Evolutionary conservation across 2,888 invertebrate species (phyloP).

Genomic region (Nymphalis c-album): DNA sequence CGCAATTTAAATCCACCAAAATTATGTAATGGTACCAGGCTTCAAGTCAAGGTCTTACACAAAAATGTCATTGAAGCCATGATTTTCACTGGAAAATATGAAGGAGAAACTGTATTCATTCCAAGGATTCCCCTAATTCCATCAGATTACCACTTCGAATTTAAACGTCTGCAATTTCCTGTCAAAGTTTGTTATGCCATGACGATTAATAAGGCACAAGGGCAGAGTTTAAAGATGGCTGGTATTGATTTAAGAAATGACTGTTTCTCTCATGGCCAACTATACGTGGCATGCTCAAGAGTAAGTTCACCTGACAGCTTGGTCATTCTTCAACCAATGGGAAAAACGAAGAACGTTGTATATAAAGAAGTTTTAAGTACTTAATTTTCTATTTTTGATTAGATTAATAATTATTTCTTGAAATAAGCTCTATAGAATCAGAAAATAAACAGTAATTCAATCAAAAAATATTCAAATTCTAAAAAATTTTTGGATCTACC

Average conservation of each 20-base stretch:
- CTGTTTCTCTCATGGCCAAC: slow-evolving; percentile 1
- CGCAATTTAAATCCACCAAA: slow-evolving; percentile 24
- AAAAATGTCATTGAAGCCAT: too few species aligned
- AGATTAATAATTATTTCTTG: too few species aligned
- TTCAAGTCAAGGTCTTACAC: too few species aligned
- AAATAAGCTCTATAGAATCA: too few species aligned
- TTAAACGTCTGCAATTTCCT: not conserved
- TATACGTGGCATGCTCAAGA: not conserved
- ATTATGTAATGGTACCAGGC: slow-evolving; percentile 31
- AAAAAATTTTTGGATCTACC: too few species aligned
- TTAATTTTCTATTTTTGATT: not conserved
- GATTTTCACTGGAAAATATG: too few species aligned
- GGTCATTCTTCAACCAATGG: not conserved
- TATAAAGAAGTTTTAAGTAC: not conserved
- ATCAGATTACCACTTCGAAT: not conserved
- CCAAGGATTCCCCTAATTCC: too few species aligned
- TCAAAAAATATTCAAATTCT: too few species aligned
- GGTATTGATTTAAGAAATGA: not conserved
- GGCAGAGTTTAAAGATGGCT: not conserved
- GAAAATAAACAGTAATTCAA: too few species aligned
- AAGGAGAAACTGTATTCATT: too few species aligned
- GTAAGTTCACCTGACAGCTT: not conserved
- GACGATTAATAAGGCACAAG: too few species aligned
- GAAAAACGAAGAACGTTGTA: not conserved
- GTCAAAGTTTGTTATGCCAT: not conserved